Evolutionary conservation across 2,888 invertebrate species (phyloP), one percentile per base, ranked within the genome.

Genomic region (Nowickia ferox): DNA sequence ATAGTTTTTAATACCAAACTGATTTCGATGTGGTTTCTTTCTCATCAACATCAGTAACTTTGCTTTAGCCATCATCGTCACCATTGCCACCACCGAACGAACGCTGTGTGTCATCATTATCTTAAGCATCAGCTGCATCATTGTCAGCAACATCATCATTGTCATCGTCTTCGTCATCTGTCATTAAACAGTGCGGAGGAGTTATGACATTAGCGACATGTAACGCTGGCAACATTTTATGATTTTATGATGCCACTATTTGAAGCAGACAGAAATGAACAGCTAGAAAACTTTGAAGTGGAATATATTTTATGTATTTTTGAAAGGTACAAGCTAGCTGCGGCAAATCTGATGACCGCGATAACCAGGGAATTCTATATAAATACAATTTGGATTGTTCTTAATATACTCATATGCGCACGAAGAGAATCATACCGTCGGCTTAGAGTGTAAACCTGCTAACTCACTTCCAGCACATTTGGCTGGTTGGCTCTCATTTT

Each of bases 101-200:
- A 30, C 30, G 22, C 51, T 57, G 53, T 84, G 51, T 66, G 76
- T 65, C 80, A 71, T 65, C 80, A 51, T 76, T 76, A 75, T 75
- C 46, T 71, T 75, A n/a, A 80, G 19, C 72, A 78, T 68, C 61
- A 74, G 48, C 77, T 77, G 68, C 38, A 68, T 55, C 78, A 79
- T 65, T 72, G 53, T 68, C 44, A 71, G 30, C 76, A 71, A 19
- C 61, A 53, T 19, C 48, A 44, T 74, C 19, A 68, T 75, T 53
- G 30, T 63, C 55, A 76, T 76, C 40, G 59, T 59, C 66, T 75
- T 68, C 30, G 63, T 69, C 82, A 71, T 40, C 61, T 69, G 53
- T 53, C 63, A 65, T 65, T 55, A 55, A 38, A 46, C 66, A 40
- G 55, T 69, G 22, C n/a, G 59, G n/a, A 59, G 77, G 59, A 77